Evolutionary conservation across 2,113 vertebrate genomes (phyloP), one percentile per base, ranked within the genome.

Genomic region (Scomber japonicus): DNA sequence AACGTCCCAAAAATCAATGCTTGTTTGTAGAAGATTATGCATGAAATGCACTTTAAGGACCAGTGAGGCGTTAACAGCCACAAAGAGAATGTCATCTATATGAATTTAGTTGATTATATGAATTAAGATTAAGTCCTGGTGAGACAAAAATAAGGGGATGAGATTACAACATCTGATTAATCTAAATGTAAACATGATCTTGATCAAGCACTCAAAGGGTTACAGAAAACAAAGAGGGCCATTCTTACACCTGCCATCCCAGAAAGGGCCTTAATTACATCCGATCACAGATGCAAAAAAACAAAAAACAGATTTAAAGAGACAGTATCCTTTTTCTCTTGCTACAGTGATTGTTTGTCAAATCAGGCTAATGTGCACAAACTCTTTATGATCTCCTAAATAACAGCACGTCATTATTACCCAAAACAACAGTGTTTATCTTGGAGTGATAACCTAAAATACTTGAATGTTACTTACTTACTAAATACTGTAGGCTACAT

Each of bases 181-280:
- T 63, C 68, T 73, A 61, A 27, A 46, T 60, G 65, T 80, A 59
- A 79, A 85, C 55, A 73, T 63, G 10, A 59, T 86, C 14, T 80
- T 90, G 88, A 94, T 94, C 93, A 96, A 95, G 95, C 81, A 83
- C 95, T 96, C 95, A 97, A 97, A 97, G 94, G 95, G 95, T 96
- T 96, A 94, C 82, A 95, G 82, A 87, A 93, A 92, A 92, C 86
- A 93, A 88, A 88, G 62, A 89, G 75, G 88, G 78, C 70, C 68
- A 85, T 77, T 61, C 71, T 86, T 81, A 79, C 72, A 91, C 85
- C 78, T 86, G 80, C 85, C 75, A 86, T 87, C 83, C 87, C 66
- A 80, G 27, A 85, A 40, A 66, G 70, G 69, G 59, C 44, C 35
- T 82, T 68, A 46, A 75, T 78, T 66, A 84, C 80, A 87, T 88